phyloP scores from a whole-genome alignment of 2,113 vertebrate genomes.

The Sander lucioperca region DNA sequence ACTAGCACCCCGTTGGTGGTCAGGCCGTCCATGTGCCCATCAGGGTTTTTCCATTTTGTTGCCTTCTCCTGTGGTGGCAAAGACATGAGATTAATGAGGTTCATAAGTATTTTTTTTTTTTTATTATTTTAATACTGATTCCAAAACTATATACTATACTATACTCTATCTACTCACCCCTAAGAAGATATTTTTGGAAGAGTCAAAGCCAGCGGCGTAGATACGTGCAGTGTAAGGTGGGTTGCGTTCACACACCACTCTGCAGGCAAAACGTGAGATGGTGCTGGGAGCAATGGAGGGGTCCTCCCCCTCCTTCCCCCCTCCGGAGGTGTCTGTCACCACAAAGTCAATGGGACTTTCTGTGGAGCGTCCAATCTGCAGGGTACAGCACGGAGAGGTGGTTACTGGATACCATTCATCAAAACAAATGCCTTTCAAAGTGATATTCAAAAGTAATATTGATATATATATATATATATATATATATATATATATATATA shows the following conservation, averaged over 20 bases:
- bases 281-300: conserved; percentile 96
- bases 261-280: conserved; percentile 98
- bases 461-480: no score
- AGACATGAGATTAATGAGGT: neutral
- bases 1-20: conserved; percentile 98
- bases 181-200: conserved; percentile 88
- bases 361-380: conserved; percentile 95
- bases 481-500: neutral
- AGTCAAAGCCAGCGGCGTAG: conserved; percentile 96
- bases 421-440: conserved; percentile 3
- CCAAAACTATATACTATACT: neutral
- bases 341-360: conserved; percentile 99
- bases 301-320: conserved; percentile 87
- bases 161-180: conserved; percentile 84
- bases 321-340: conserved; percentile 94
- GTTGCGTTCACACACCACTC: conserved; percentile 95
- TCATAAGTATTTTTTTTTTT: neutral
- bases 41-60: conserved; percentile 98
- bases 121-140: neutral
- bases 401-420: neutral
- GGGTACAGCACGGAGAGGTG: neutral
- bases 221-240: conserved; percentile 95
- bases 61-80: conserved; percentile 91
- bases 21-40: conserved; percentile 98
- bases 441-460: no score